phyloP scores from a whole-genome alignment of 2,888 invertebrate species.

The Troilus luridus region DNA sequence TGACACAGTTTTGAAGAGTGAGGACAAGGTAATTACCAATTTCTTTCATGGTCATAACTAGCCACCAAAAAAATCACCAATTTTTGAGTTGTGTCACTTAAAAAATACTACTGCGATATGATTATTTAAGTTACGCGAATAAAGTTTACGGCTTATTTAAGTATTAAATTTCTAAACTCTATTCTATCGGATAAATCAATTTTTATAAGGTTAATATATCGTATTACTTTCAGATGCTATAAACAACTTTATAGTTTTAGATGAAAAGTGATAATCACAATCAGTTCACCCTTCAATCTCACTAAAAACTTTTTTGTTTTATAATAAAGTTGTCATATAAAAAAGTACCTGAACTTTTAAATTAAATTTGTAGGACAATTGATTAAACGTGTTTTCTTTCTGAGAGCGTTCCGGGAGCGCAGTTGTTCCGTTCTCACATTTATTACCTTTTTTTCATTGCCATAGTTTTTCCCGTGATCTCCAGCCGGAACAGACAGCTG shows the following conservation, averaged over 20 bases:
- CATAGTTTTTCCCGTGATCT: slow-evolving; percentile 34
- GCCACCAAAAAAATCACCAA: too few relatives aligned
- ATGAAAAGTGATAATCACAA: background rate
- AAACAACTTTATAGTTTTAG: background rate
- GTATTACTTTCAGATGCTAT: too few relatives aligned
- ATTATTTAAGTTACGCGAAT: too few relatives aligned
- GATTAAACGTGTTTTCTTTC: slow-evolving; percentile 25
- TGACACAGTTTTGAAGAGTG: too few relatives aligned
- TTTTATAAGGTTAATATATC: too few relatives aligned
- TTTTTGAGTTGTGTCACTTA: too few relatives aligned
- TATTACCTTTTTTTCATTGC: slow-evolving; percentile 49
- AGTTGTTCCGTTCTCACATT: slow-evolving; percentile 41
- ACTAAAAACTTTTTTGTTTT: background rate
- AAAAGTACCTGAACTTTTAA: background rate
- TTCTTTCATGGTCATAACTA: too few relatives aligned
- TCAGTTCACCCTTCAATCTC: background rate
- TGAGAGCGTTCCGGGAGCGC: background rate
- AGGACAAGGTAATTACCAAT: too few relatives aligned
- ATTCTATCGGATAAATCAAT: background rate
- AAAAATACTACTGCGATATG: too few relatives aligned
- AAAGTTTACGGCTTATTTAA: too few relatives aligned
- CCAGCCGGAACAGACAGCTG: slow-evolving; percentile 9
- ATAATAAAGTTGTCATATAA: background rate
- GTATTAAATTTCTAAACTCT: background rate
- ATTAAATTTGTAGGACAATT: slow-evolving; percentile 31